These are phyloP conservation scores for Pseudanteris insignis DNA, from an alignment of 2,888 invertebrate genomes.

Conservation along the genomic window DNA sequence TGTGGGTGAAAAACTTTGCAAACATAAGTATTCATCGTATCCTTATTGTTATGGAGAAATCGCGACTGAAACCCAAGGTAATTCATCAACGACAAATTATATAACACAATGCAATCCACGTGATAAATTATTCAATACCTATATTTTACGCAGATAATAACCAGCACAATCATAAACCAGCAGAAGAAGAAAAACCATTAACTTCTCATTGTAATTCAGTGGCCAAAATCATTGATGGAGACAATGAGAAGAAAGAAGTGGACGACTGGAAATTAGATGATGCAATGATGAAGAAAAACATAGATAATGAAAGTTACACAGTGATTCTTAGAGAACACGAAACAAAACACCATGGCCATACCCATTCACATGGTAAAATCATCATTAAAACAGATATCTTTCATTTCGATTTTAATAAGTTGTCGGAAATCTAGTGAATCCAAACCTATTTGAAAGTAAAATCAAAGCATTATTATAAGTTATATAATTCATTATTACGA, in stretches of 20 bases:
- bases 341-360: conserved; percentile 83
- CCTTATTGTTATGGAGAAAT: conserved; percentile 89
- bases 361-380: conserved; percentile 77
- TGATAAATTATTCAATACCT: too few relatives aligned
- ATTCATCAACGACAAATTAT: conserved; percentile 1
- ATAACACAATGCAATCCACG: too few relatives aligned
- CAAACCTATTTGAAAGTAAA: too few relatives aligned
- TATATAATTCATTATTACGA: too few relatives aligned
- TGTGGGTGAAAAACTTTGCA: conserved; percentile 76
- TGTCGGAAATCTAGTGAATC: too few relatives aligned
- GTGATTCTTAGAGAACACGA: conserved; percentile 81
- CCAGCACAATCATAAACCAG: conserved; percentile 60
- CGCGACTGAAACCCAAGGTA: conserved; percentile 76
- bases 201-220: conserved; percentile 60
- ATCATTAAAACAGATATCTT: too few relatives aligned
- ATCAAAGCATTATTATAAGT: too few relatives aligned
- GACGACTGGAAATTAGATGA: conserved; percentile 62
- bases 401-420: too few relatives aligned
- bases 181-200: conserved; percentile 63
- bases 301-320: conserved; percentile 74
- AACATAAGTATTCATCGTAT: conserved; percentile 89
- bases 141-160: conserved; percentile 57
- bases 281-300: conserved; percentile 51
- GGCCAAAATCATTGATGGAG: conserved; percentile 55
- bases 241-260: conserved; percentile 54